Evolutionary conservation across 2,113 vertebrate species (phyloP), one percentile per base, ranked within the genome.

Genomic region (Tautogolabrus adspersus): DNA sequence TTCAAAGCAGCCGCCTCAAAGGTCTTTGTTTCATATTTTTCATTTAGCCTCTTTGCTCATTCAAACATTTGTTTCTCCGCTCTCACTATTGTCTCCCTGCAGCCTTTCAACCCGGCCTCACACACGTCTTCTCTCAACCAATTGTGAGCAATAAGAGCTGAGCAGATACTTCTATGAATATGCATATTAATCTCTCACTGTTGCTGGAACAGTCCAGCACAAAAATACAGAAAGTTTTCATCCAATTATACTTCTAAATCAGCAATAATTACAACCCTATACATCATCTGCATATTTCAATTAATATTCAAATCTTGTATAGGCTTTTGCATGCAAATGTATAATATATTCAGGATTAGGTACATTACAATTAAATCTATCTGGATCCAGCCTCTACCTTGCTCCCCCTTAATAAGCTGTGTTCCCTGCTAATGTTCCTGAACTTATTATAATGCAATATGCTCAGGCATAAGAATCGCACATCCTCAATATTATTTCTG

Each of bases 151-250:
- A 96, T 96, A 95, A 94, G 92, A 95, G 94, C 94, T 94, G 94
- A 95, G 95, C 95, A 82, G 93, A 95, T 95, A 95, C 94, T 91
- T 91, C 73, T 81, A 81, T 87, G 89, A 92, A 91, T 86, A 87
- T 88, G 84, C 86, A 93, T 91, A 86, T 87, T 89, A 83, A 90
- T 91, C 78, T 82, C 54, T 72, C 67, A 94, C 94, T 93, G 91
- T 94, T 93, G 94, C 94, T 94, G 93, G 92, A 96, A 95, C 94
- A 92, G 96, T 93, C 95, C 95, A 94, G 92, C 95, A 94, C n/a
- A 30, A 59, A 86, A 84, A 79, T 59, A 79, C 66, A 52, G 26
- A 86, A 92, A 92, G 87, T 92, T 94, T 92, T 89, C 81, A 88
- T 92, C 90, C 89, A 89, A 93, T 94, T 93, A 94, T 83, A 89